Percentiles rank a stretch among this genome's conserved stretches.
Conservation (phyloP, 1,140 invertebrate species). For the Drusus annulatus region DNA sequence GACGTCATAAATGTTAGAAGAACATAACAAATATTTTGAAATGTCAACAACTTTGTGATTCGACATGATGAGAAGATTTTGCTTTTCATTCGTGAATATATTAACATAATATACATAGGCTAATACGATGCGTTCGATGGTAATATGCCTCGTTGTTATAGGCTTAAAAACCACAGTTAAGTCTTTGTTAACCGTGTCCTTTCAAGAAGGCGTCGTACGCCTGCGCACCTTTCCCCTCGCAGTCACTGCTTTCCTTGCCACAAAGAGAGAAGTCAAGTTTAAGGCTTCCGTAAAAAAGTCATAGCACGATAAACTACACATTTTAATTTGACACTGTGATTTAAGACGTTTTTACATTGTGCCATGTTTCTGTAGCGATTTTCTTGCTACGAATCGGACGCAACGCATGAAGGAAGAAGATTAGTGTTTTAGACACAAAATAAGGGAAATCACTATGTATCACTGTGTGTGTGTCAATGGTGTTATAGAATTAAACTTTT, state of each 20-base stretch:
- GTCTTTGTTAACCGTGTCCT: constrained; percentile 52
- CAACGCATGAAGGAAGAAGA: too few relatives aligned
- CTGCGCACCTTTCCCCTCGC: constrained; percentile 40
- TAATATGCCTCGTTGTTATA: constrained; percentile 28
- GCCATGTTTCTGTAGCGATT: background rate
- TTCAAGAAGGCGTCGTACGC: constrained; percentile 22
- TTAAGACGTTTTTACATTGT: background rate
- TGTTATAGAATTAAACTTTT: background rate
- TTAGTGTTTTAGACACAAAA: too few relatives aligned
- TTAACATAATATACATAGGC: background rate
- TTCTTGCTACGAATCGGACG: background rate
- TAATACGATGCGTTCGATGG: constrained; percentile 16
- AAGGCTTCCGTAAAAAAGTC: background rate
- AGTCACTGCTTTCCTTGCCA: background rate
- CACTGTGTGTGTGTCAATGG: too few relatives aligned
- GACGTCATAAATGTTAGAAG: too few relatives aligned
- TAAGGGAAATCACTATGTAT: too few relatives aligned
- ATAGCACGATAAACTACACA: background rate
- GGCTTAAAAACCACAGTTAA: constrained; percentile 25
- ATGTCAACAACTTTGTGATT: too few relatives aligned
- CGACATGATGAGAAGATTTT: too few relatives aligned
- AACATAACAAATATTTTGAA: too few relatives aligned
- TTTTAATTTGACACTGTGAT: too few relatives aligned
- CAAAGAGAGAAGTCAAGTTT: background rate
- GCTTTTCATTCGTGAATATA: constrained; percentile 36